Conservation (phyloP, 2,113 vertebrate species). For the Takifugu flavidus region DNA sequence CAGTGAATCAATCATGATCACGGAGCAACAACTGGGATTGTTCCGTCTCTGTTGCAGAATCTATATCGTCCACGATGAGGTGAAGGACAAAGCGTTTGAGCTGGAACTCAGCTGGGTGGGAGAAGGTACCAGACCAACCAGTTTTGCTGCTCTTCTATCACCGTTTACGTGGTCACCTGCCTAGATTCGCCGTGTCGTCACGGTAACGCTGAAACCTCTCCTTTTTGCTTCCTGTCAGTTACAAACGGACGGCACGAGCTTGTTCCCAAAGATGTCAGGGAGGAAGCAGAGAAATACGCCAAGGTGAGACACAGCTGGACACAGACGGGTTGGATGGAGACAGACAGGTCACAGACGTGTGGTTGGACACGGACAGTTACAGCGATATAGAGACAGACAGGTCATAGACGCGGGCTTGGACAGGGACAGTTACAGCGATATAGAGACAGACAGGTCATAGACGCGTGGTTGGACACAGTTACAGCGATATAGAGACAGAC, state of each 20-base stretch:
- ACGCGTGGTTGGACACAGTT: too few relatives aligned
- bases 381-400: too few relatives aligned
- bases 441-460: too few relatives aligned
- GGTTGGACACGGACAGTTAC: too few relatives aligned
- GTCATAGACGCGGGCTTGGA: too few relatives aligned
- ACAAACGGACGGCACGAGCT: constrained; percentile 94
- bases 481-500: too few relatives aligned
- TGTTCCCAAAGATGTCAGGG: constrained; percentile 91
- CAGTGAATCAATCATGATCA: too few relatives aligned
- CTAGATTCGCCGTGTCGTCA: constrained; percentile 1
- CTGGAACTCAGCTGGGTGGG: constrained; percentile 99
- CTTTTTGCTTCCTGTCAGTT: constrained; percentile 67
- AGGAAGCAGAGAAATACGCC: constrained; percentile 98
- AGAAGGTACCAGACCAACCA: constrained; percentile 79
- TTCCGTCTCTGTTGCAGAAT: constrained; percentile 75
- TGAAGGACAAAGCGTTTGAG: constrained; percentile 98
- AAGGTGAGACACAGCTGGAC: constrained; percentile 78
- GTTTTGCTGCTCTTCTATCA: neutral
- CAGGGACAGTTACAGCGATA: too few relatives aligned
- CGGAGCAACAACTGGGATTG: too few relatives aligned
- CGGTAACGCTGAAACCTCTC: neutral
- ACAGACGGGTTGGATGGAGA: too few relatives aligned
- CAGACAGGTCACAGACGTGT: too few relatives aligned
- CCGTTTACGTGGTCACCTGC: neutral
- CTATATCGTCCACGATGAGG: constrained; percentile 98